Evolutionary conservation across 2,113 vertebrate species (phyloP).

Genomic region (Bungarus multicinctus): DNA sequence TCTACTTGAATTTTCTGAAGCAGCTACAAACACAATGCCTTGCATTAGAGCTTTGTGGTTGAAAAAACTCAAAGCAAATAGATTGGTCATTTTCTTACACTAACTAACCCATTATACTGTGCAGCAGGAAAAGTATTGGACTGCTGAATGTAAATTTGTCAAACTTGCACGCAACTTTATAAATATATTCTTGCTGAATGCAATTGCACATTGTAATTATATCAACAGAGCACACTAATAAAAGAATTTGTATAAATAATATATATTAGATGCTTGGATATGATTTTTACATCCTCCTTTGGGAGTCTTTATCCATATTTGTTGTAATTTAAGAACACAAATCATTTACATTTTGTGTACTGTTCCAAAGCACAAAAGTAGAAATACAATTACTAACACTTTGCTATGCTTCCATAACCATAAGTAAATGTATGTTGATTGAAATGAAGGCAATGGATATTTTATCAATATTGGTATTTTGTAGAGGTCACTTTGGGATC

Average conservation of each 20-base stretch:
- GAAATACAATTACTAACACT: slow-evolving; percentile 46
- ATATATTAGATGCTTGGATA: slow-evolving; percentile 77
- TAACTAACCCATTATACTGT: slow-evolving; percentile 41
- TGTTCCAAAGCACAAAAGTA: slow-evolving; percentile 57
- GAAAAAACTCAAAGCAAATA: slow-evolving; percentile 41
- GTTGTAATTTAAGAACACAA: slow-evolving; percentile 57
- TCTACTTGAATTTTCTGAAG: slow-evolving; percentile 74
- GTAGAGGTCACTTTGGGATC: slow-evolving; percentile 63
- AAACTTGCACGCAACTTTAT: slow-evolving; percentile 67
- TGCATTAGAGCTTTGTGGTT: slow-evolving; percentile 40
- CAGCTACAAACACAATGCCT: slow-evolving; percentile 62
- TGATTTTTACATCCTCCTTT: slow-evolving; percentile 75
- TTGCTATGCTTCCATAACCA: slow-evolving; percentile 49
- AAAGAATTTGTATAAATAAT: slow-evolving; percentile 81
- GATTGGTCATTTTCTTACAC: slow-evolving; percentile 52
- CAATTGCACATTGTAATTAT: slow-evolving; percentile 80
- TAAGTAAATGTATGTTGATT: slow-evolving; percentile 61
- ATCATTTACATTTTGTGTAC: slow-evolving; percentile 56
- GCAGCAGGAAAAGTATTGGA: slow-evolving; percentile 57
- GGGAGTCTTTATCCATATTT: slow-evolving; percentile 67
- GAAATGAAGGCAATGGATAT: slow-evolving; percentile 63
- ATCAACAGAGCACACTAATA: slow-evolving; percentile 82
- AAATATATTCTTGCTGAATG: slow-evolving; percentile 72
- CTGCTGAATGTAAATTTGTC: slow-evolving; percentile 66
- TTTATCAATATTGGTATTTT: slow-evolving; percentile 71